phyloP scores from a whole-genome alignment of 2,888 invertebrate genomes.

The Megalurothrips usitatus region DNA sequence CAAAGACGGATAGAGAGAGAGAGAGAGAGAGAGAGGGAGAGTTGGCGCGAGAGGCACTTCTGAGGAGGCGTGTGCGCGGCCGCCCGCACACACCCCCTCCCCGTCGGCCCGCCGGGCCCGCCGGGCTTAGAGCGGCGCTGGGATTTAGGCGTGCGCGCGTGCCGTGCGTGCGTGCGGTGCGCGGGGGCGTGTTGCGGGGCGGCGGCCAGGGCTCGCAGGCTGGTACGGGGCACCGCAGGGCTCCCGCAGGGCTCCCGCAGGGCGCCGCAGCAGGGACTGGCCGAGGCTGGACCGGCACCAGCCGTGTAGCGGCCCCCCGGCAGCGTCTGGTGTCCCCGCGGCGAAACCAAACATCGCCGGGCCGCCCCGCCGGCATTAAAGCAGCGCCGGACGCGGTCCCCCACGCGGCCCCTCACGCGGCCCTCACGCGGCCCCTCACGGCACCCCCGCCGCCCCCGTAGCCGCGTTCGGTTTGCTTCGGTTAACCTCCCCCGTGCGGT shows the following conservation, averaged over 20 bases:
- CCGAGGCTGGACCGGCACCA: no score
- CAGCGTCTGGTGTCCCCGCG: no score
- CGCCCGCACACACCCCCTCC: not conserved
- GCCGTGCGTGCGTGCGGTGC: not conserved
- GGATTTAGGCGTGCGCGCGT: conserved; percentile 8
- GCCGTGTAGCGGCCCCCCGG: no score
- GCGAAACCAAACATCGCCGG: no score
- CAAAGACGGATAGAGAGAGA: not conserved
- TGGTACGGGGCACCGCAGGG: not conserved
- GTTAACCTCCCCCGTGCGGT: no score
- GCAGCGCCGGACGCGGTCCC: no score
- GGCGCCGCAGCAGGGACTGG: not conserved
- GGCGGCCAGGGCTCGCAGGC: no score
- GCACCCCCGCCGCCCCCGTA: no score
- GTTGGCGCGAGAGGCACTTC: not conserved
- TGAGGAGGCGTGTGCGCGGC: not conserved
- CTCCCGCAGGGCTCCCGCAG: not conserved
- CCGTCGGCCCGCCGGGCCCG: not conserved
- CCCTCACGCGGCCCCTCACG: no score
- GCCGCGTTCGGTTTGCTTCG: no score
- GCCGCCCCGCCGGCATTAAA: no score
- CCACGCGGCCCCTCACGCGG: no score
- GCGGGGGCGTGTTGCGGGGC: not conserved
- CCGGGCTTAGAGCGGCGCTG: not conserved
- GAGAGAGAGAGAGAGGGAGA: not conserved